A percentile compares a stretch with the other conserved stretches of the same genome.
Conservation (phyloP, 2,888 invertebrate genomes). For the Mimachlamys varia region DNA sequence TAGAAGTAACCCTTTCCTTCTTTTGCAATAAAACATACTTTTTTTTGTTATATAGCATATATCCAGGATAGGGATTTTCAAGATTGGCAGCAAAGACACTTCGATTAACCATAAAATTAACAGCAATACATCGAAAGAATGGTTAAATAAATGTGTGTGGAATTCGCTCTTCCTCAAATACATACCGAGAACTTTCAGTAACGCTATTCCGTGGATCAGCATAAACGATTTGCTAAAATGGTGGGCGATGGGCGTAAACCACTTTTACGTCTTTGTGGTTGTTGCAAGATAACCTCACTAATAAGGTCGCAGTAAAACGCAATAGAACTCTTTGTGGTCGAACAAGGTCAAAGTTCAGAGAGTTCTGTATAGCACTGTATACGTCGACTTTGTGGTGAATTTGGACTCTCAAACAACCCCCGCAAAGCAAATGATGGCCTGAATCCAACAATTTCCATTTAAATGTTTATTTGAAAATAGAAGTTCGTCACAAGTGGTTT, state of each 20-base stretch:
- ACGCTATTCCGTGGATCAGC: no score
- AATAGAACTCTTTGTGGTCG: neutral
- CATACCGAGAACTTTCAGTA: no score
- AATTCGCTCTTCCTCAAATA: no score
- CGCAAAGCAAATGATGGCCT: no score
- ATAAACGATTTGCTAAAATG: neutral
- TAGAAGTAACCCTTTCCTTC: neutral
- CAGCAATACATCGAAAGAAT: neutral
- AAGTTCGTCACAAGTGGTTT: no score
- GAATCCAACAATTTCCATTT: no score
- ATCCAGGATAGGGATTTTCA: no score
- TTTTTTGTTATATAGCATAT: no score
- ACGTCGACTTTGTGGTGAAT: no score
- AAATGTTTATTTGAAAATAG: no score
- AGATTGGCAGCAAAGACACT: neutral
- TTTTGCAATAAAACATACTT: neutral
- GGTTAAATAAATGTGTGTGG: neutral
- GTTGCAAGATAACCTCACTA: neutral
- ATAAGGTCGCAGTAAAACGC: neutral
- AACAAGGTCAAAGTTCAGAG: neutral
- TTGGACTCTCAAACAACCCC: neutral
- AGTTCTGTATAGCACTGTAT: neutral
- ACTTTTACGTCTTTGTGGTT: neutral
- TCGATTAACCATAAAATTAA: neutral
- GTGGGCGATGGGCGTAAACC: slow-evolving; percentile 20